These are phyloP conservation scores for Triplophysa siluroides DNA, from an alignment of 2,113 vertebrate species.

Conservation along the genomic window DNA sequence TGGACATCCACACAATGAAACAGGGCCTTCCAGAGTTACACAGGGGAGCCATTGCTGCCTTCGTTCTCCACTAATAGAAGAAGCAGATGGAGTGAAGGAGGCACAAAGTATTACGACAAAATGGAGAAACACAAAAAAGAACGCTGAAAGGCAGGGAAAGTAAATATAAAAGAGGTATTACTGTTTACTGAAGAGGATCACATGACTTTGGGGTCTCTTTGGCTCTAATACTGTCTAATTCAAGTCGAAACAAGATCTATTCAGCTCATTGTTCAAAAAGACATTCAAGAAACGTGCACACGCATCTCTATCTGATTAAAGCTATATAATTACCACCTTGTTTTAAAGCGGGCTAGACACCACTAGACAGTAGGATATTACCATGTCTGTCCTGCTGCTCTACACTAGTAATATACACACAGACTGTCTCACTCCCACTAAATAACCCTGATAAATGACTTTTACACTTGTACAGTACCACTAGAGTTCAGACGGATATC, in stretches of 20 bases:
- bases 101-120: background rate
- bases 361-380: slow-evolving; percentile 37
- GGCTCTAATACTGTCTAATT: background rate
- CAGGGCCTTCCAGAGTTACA: slow-evolving; percentile 4
- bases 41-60: slow-evolving; percentile 45
- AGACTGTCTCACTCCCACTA: slow-evolving; percentile 5
- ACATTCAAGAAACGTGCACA: slow-evolving; percentile 9
- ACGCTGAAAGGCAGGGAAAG: background rate
- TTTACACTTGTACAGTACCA: background rate
- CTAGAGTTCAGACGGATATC: background rate
- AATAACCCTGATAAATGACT: background rate
- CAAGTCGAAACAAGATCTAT: slow-evolving; percentile 27
- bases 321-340: slow-evolving; percentile 41
- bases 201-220: background rate
- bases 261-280: background rate
- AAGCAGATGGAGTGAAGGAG: slow-evolving; percentile 60
- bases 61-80: slow-evolving; percentile 51
- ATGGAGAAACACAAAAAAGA: background rate
- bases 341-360: slow-evolving; percentile 30
- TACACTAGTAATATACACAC: background rate
- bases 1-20: background rate
- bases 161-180: background rate
- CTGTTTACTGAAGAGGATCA: background rate
- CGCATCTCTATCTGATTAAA: slow-evolving; percentile 34
- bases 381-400: slow-evolving; percentile 15